These are phyloP conservation scores for Andricus curvator DNA, from an alignment of 2,888 invertebrate genomes.

Conservation along the genomic window DNA sequence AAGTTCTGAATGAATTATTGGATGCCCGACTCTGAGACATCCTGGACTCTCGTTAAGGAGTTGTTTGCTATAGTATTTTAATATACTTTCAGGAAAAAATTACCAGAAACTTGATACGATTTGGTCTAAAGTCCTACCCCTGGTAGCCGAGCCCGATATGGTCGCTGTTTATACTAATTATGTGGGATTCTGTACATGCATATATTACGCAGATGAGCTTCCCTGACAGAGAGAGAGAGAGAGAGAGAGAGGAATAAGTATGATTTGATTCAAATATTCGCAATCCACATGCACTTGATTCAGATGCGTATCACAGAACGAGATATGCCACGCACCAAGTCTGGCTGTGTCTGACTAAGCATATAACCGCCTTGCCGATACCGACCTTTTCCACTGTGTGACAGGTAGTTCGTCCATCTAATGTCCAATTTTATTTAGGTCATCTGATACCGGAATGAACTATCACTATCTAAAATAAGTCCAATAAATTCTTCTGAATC, in stretches of 20 bases:
- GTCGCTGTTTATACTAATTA: neutral
- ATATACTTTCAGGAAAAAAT: too few species aligned
- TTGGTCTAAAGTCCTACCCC: too few species aligned
- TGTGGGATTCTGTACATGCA: neutral
- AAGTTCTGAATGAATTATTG: too few species aligned
- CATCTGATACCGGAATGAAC: too few species aligned
- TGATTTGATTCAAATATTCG: neutral
- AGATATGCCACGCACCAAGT: neutral
- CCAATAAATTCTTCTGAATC: too few species aligned
- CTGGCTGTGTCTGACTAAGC: neutral
- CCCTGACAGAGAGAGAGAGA: neutral
- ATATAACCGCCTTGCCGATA: neutral
- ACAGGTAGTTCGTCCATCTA: neutral
- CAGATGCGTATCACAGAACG: neutral
- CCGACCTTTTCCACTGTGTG: neutral
- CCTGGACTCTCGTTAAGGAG: too few species aligned
- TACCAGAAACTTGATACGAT: too few species aligned
- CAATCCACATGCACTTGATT: neutral
- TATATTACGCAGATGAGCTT: neutral
- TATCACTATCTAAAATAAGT: too few species aligned
- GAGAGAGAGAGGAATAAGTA: neutral
- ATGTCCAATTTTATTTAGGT: neutral
- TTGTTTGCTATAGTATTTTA: too few species aligned
- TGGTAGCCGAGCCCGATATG: too few species aligned
- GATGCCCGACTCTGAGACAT: too few species aligned